Base-by-base conservation (phyloP, 2,888 invertebrate genomes). In the Adelognathus sp. region DNA sequence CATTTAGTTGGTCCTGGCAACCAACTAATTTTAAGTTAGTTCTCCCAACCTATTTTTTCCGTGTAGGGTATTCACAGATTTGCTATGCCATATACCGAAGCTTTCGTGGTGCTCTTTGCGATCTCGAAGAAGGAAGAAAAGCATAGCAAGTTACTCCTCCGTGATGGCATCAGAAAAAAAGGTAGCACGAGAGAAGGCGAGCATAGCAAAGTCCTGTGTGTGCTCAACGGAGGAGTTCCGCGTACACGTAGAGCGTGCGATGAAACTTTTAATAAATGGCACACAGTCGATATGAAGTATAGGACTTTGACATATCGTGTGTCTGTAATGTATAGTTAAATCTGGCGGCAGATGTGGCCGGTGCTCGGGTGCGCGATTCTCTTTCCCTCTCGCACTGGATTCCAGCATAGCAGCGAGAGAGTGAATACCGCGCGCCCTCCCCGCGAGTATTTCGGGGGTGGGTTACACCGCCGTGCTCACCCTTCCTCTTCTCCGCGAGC, bases 311-410 rank as follows among this genome's bases (percentile, higher is more conserved):
- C 91, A 91, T 91, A 91, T 91, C 91, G 91, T 89, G 90, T 91
- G 91, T 91, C 91, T 91, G 91, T 91, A 91, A 91, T 91, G 91
- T 91, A 91, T 91, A 91, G 91, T 91, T 91, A 90, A 90, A 90
- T 90, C 90, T 91, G 90, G 90, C 90, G 86, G 89, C 90, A 90
- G 90, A 90, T 90, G 90, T 90, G 90, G 88, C 89, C 86, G 84
- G 87, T 86, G 86, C 86, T 87, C 86, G 70, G 64, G 69, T 46
- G 63, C 7, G 70, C 60, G 14, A n/a, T 36, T 60, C 46, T 33
- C 60, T 50, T 16, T 82, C 86, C 76, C 75, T 76, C 67, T 41
- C 63, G 36, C 54, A 67, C 78, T 50, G 77, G 72, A 79, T 85
- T 83, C 83, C 79, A 79, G 75, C 78, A 71, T 66, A 71, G 70